Conservation (phyloP, 2,888 invertebrate genomes). For the Dendrolimus houi region DNA sequence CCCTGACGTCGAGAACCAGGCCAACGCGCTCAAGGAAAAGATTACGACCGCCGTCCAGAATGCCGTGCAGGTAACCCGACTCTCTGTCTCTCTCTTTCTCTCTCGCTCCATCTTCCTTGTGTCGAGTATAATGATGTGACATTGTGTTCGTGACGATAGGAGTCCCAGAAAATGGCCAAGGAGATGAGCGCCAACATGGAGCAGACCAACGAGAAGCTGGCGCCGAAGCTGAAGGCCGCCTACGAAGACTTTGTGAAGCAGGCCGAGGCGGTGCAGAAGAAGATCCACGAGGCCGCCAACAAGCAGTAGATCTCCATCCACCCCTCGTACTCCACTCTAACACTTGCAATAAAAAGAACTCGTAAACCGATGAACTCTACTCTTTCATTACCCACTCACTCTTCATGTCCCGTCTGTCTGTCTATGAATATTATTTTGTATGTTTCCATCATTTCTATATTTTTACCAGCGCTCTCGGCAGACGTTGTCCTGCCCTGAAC, state of each 20-base stretch:
- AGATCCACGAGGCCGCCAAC: conserved; percentile 56
- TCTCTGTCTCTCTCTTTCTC: no score
- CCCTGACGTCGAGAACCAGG: conserved; percentile 60
- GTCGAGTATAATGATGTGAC: no score
- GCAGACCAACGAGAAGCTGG: conserved; percentile 52
- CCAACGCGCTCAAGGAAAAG: conserved; percentile 38
- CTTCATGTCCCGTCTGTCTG: no score
- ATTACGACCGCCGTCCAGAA: conserved; percentile 43
- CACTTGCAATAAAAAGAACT: no score
- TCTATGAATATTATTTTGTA: no score
- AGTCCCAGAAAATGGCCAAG: conserved; percentile 53
- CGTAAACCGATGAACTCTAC: no score
- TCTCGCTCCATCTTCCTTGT: no score
- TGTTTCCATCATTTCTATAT: no score
- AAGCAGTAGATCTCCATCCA: conserved; percentile 36
- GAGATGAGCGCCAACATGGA: conserved; percentile 47
- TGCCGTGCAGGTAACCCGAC: conserved; percentile 32
- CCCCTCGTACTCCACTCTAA: not conserved
- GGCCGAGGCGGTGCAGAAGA: conserved; percentile 48
- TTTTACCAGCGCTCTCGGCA: no score
- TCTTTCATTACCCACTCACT: no score
- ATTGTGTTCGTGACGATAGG: conserved; percentile 19
- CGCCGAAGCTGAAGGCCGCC: conserved; percentile 53
- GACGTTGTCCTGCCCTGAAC: no score
- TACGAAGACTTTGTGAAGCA: conserved; percentile 58